These are phyloP conservation scores for Saccostrea glomerata DNA, from an alignment of 1,140 invertebrate species.

Conservation along the genomic window DNA sequence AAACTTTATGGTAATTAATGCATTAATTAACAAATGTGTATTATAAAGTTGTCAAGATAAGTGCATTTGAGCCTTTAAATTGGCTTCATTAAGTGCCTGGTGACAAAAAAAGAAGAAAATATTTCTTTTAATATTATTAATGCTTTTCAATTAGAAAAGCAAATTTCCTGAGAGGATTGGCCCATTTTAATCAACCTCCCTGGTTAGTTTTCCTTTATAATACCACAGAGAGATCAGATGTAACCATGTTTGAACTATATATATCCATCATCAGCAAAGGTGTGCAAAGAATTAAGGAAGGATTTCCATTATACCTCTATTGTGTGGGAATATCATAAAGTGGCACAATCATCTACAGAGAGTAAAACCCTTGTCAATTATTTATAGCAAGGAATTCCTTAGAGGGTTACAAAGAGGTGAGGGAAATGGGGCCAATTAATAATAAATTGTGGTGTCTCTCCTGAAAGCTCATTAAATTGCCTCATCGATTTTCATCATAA, in stretches of 20 bases:
- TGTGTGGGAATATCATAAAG: slow-evolving; percentile 12
- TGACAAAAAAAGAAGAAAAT: too few relatives aligned
- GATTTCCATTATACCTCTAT: slow-evolving; percentile 16
- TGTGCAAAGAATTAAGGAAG: slow-evolving; percentile 12
- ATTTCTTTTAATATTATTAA: too few relatives aligned
- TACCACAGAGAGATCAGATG: background rate
- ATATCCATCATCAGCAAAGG: background rate
- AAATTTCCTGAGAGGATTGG: too few relatives aligned
- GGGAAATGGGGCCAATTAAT: slow-evolving; percentile 1
- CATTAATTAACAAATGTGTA: too few relatives aligned
- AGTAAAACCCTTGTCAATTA: slow-evolving; percentile 1
- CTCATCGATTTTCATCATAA: slow-evolving; percentile 21
- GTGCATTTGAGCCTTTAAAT: too few relatives aligned
- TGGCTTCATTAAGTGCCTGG: too few relatives aligned
- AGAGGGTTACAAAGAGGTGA: background rate
- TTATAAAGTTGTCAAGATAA: too few relatives aligned
- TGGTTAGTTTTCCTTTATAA: background rate
- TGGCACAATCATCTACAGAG: background rate
- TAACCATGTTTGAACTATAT: background rate
- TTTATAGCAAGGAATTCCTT: slow-evolving; percentile 1
- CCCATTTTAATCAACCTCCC: background rate
- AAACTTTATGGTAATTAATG: too few relatives aligned
- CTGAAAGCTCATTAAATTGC: slow-evolving; percentile 26
- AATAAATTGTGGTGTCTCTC: slow-evolving; percentile 1
- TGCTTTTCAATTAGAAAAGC: too few relatives aligned